These are phyloP conservation scores for Oryzias javanicus DNA, from an alignment of 2,113 vertebrate genomes.

Conservation along the genomic window DNA sequence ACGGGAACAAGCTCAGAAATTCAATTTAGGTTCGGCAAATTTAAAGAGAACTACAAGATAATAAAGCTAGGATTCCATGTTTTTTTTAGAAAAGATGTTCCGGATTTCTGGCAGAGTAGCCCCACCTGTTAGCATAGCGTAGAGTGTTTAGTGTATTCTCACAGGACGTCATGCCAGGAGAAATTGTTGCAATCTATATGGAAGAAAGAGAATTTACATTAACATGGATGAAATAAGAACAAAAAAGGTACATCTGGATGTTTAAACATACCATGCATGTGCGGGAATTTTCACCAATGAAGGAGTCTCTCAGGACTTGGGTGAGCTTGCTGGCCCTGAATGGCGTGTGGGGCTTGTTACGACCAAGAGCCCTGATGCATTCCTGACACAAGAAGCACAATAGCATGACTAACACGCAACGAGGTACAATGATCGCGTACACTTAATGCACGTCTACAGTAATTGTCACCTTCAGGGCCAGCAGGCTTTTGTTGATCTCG, in stretches of 20 bases:
- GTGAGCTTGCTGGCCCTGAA: constrained; percentile 99
- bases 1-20: constrained; percentile 33
- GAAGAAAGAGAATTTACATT: constrained; percentile 1
- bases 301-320: constrained; percentile 97
- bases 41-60: constrained; percentile 4
- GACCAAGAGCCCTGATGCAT: constrained; percentile 96
- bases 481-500: constrained; percentile 98
- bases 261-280: constrained; percentile 91
- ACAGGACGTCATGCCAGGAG: constrained; percentile 98
- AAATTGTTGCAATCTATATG: constrained; percentile 96
- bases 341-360: constrained; percentile 96
- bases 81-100: not conserved
- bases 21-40: not conserved
- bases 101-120: constrained; percentile 15
- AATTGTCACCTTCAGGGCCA: constrained; percentile 89
- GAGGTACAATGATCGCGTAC: too few relatives aligned
- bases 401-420: not conserved
- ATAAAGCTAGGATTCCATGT: not conserved
- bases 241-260: not conserved
- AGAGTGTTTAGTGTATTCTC: constrained; percentile 98
- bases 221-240: not conserved
- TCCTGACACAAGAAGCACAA: constrained; percentile 77
- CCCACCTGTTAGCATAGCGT: constrained; percentile 98
- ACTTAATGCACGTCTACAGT: constrained; percentile 18
- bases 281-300: constrained; percentile 97